Conservation (phyloP, 2,888 invertebrate species). For the Drosophila ustulata region DNA sequence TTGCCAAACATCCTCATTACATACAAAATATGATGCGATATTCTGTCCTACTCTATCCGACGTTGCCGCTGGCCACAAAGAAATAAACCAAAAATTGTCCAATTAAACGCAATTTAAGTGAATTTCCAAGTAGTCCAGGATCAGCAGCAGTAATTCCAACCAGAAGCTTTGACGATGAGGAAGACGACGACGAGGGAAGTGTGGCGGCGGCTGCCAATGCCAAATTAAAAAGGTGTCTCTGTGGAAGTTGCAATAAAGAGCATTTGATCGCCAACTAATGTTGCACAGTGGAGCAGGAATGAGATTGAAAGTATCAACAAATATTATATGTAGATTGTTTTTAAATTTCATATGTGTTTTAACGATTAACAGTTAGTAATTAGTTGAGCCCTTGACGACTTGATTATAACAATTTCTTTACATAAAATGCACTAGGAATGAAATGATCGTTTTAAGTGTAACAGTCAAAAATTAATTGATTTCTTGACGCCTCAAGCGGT, state of each 20-base stretch:
- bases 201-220: conserved; percentile 55
- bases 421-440: too few species aligned
- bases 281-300: conserved; percentile 13
- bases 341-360: not conserved
- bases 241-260: conserved; percentile 70
- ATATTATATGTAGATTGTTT: not conserved
- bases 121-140: conserved; percentile 70
- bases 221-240: conserved; percentile 80
- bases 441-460: too few species aligned
- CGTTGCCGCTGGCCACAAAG: conserved; percentile 26
- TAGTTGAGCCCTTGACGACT: too few species aligned
- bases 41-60: not conserved
- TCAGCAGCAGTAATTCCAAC: conserved; percentile 1
- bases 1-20: conserved; percentile 31
- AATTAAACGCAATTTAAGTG: conserved; percentile 82
- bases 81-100: conserved; percentile 78
- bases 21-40: conserved; percentile 30
- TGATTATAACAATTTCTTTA: too few species aligned
- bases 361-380: not conserved
- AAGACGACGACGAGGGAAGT: not conserved
- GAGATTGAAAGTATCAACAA: not conserved
- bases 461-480: too few species aligned
- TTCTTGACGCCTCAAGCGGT: too few species aligned
- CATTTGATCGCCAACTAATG: conserved; percentile 63
- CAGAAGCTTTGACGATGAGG: conserved; percentile 11